phyloP scores from a whole-genome alignment of 2,888 invertebrate genomes.

The Eristalinus sepulchralis region DNA sequence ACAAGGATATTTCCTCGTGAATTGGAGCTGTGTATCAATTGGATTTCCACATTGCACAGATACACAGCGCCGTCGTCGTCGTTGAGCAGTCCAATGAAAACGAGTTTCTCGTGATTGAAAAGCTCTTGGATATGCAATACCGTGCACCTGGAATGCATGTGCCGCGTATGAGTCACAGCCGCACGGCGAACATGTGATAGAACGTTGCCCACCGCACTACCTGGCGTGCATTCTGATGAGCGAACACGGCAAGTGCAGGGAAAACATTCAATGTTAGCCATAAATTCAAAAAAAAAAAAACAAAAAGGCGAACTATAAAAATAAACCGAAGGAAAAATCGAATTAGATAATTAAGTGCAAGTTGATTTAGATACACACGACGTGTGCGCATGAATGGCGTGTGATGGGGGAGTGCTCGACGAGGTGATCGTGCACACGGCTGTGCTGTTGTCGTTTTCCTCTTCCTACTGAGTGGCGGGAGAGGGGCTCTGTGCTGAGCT shows the following conservation, averaged over 20 bases:
- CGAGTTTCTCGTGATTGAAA: constrained; percentile 48
- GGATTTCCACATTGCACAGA: constrained; percentile 55
- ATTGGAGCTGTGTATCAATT: constrained; percentile 55
- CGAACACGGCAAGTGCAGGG: constrained; percentile 6
- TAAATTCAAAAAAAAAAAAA: constrained; percentile 24
- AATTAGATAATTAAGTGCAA: constrained; percentile 43
- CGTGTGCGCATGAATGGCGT: background rate
- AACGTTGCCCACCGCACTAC: constrained; percentile 27
- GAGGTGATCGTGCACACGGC: background rate
- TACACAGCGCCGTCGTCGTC: background rate
- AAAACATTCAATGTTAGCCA: constrained; percentile 53
- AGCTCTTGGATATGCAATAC: constrained; percentile 23
- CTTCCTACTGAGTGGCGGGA: background rate
- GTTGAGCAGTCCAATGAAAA: constrained; percentile 42
- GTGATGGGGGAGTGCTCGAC: background rate
- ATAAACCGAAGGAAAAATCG: constrained; percentile 42
- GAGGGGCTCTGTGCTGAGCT: too few species aligned
- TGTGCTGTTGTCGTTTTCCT: background rate
- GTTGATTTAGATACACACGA: constrained; percentile 1
- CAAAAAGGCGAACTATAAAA: background rate
- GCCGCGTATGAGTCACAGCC: background rate
- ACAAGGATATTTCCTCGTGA: constrained; percentile 68
- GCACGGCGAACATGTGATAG: constrained; percentile 20
- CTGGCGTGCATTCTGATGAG: constrained; percentile 55
- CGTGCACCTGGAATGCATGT: background rate